These are phyloP conservation scores for Melanotus villosus DNA, from an alignment of 2,888 invertebrate species.

Conservation along the genomic window DNA sequence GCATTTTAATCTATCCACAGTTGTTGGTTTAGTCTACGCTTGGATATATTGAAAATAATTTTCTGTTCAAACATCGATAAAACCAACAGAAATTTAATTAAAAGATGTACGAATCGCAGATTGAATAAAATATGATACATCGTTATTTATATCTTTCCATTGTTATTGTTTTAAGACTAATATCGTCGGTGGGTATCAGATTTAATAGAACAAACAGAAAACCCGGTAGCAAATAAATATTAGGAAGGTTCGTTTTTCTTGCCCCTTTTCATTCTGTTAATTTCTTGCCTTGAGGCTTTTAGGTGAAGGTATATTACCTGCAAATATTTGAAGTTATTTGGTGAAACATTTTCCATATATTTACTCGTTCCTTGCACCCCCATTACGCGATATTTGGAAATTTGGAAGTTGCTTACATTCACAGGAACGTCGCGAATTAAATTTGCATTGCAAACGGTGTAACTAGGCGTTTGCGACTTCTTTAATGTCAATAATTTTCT, in stretches of 20 bases:
- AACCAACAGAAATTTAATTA: too few relatives aligned
- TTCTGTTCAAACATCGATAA: too few relatives aligned
- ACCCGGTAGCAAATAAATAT: neutral
- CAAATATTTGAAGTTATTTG: conserved; percentile 27
- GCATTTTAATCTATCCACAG: too few relatives aligned
- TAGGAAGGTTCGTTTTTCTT: neutral
- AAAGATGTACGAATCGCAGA: too few relatives aligned
- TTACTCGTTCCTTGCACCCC: conserved; percentile 6
- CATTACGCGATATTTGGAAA: conserved; percentile 4
- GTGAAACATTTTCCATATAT: conserved; percentile 16
- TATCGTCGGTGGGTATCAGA: neutral
- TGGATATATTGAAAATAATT: too few relatives aligned
- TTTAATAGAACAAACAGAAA: neutral
- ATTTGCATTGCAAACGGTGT: conserved; percentile 21
- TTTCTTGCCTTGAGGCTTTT: conserved; percentile 2
- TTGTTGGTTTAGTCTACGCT: too few relatives aligned
- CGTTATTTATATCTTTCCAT: too few relatives aligned
- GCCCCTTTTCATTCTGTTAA: conserved; percentile 10
- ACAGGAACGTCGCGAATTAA: neutral
- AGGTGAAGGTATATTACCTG: conserved; percentile 22
- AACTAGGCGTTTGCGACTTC: conserved; percentile 17
- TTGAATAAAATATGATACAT: too few relatives aligned
- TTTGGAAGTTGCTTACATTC: conserved; percentile 7
- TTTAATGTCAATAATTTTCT: conserved; percentile 26
- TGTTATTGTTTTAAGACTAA: too few relatives aligned